Percentiles rank a stretch among this genome's conserved stretches.
phyloP scores from a whole-genome alignment of 2,888 invertebrate genomes.

The Eurytoma californica region DNA sequence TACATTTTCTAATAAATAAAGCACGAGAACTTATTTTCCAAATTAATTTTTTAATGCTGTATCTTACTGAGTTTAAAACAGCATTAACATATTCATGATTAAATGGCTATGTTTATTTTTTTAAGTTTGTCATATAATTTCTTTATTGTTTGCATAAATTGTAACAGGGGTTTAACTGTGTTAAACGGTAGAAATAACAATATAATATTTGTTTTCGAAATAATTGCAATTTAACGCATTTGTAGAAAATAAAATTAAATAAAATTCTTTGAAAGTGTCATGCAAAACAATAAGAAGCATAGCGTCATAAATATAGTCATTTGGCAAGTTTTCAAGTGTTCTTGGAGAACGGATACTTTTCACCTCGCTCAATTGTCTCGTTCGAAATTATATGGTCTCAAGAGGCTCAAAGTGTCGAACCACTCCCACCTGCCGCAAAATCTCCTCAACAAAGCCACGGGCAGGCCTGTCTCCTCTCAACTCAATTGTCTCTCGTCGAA shows the following conservation, averaged over 20 bases:
- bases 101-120: no score
- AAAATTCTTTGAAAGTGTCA: neutral
- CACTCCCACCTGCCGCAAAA: conserved; percentile 50
- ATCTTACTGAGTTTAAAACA: no score
- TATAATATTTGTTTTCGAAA: neutral
- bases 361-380: conserved; percentile 38
- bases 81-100: no score
- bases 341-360: neutral
- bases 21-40: no score
- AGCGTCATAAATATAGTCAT: neutral
- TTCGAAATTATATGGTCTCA: conserved; percentile 25
- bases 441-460: conserved; percentile 17
- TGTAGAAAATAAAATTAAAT: neutral
- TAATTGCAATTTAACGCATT: neutral
- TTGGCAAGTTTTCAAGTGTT: no score
- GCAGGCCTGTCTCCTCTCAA: neutral
- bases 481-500: conserved; percentile 12
- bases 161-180: no score
- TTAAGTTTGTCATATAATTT: no score
- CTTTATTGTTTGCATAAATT: no score
- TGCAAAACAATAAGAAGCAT: neutral
- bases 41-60: no score
- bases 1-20: no score
- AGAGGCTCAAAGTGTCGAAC: neutral
- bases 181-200: no score